These are phyloP conservation scores for Nasonia longicornis DNA, from an alignment of 1,140 invertebrate species.

Conservation along the genomic window DNA sequence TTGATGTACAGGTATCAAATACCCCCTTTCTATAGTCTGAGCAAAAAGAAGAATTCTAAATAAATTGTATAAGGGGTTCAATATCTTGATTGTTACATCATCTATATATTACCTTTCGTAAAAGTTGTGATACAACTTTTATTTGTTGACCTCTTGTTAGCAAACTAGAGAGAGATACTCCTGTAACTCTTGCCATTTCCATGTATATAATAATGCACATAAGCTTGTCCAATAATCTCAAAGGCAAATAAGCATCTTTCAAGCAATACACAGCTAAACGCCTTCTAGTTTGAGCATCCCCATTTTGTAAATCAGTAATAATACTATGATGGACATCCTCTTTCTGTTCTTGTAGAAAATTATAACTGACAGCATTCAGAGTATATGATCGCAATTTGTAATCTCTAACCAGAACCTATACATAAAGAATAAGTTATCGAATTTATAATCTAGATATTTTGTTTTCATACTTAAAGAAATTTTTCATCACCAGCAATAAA, in stretches of 20 bases:
- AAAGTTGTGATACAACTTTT: conserved; percentile 96
- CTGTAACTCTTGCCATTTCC: conserved; percentile 99
- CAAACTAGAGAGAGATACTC: conserved; percentile 92
- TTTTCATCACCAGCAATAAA: conserved; percentile 80
- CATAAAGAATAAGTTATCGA: too few relatives aligned
- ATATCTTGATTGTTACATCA: too few relatives aligned
- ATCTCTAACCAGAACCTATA: conserved; percentile 81
- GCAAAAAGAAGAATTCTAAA: conserved; percentile 49
- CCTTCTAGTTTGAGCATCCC: conserved; percentile 85
- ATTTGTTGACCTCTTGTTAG: conserved; percentile 98
- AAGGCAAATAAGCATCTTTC: conserved; percentile 97
- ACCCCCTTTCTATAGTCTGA: conserved; percentile 86
- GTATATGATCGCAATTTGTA: conserved; percentile 99
- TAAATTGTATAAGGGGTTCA: conserved; percentile 17
- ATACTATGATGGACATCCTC: conserved; percentile 99
- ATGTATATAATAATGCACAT: conserved; percentile 99
- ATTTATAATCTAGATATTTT: too few relatives aligned
- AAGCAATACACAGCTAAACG: conserved; percentile 97
- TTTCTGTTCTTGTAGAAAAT: conserved; percentile 99
- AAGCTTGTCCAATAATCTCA: conserved; percentile 94
- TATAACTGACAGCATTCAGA: conserved; percentile 97
- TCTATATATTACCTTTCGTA: conserved; percentile 80
- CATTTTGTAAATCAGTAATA: conserved; percentile 97
- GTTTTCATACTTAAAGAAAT: too few relatives aligned
- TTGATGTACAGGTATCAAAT: conserved; percentile 82